Conservation (phyloP, 2,888 invertebrate species). For the Antitype chi region DNA sequence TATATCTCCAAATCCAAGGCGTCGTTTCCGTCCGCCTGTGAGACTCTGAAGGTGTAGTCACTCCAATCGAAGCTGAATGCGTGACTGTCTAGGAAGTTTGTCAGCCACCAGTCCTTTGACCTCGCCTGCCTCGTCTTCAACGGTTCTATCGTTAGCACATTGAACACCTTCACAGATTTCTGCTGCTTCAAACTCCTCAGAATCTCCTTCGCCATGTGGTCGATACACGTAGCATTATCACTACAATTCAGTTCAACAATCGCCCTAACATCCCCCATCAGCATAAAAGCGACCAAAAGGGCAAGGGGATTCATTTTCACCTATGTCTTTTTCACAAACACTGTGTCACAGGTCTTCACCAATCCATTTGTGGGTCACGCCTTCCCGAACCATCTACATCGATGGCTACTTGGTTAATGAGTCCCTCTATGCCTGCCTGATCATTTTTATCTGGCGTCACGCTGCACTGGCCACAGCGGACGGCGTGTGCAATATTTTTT, state of each 20-base stretch:
- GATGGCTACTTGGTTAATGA: slow-evolving; percentile 87
- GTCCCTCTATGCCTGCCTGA: slow-evolving; percentile 80
- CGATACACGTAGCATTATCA: slow-evolving; percentile 92
- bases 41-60: slow-evolving; percentile 88
- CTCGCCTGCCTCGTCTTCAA: slow-evolving; percentile 82
- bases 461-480: slow-evolving; percentile 80
- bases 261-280: slow-evolving; percentile 79
- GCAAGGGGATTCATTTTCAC: slow-evolving; percentile 87
- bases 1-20: slow-evolving; percentile 87
- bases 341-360: slow-evolving; percentile 71
- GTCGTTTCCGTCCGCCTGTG: slow-evolving; percentile 86
- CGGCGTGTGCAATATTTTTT: slow-evolving; percentile 83
- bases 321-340: slow-evolving; percentile 78
- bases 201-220: slow-evolving; percentile 87
- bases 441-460: slow-evolving; percentile 89
- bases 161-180: slow-evolving; percentile 89
- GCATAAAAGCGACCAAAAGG: slow-evolving; percentile 80
- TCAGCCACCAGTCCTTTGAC: slow-evolving; percentile 80
- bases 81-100: slow-evolving; percentile 87
- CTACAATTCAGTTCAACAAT: slow-evolving; percentile 88
- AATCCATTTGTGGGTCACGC: slow-evolving; percentile 89
- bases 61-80: slow-evolving; percentile 90
- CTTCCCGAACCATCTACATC: slow-evolving; percentile 81
- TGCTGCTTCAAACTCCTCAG: slow-evolving; percentile 88
- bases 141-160: slow-evolving; percentile 90